These are phyloP conservation scores for Phoeniculus purpureus DNA, from an alignment of 2,797 vertebrate species.

Conservation along the genomic window DNA sequence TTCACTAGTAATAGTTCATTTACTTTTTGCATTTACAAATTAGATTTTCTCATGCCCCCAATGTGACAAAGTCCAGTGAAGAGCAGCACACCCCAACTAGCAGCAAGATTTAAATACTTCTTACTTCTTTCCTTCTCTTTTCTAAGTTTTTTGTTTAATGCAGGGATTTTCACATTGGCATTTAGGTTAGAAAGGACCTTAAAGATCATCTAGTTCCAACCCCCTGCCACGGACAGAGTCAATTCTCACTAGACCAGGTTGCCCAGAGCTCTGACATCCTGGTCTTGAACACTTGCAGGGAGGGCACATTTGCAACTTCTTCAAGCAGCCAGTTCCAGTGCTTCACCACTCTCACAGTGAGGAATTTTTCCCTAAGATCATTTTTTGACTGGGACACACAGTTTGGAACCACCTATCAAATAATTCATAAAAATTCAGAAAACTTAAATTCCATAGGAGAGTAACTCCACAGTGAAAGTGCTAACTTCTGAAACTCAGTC, in stretches of 20 bases:
- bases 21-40: slow-evolving; percentile 47
- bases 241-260: too few relatives aligned
- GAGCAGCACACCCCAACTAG: slow-evolving; percentile 7
- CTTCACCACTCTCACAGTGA: too few relatives aligned
- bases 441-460: neutral
- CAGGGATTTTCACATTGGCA: neutral
- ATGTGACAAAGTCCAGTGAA: neutral
- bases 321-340: too few relatives aligned
- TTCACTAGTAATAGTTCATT: slow-evolving; percentile 13
- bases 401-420: neutral
- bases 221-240: too few relatives aligned
- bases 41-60: slow-evolving; percentile 59
- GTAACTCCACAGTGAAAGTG: neutral
- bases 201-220: too few relatives aligned
- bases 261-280: too few relatives aligned
- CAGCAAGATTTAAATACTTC: neutral
- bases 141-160: neutral
- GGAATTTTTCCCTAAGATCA: too few relatives aligned
- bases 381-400: neutral
- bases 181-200: too few relatives aligned
- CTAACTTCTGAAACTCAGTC: neutral
- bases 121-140: neutral
- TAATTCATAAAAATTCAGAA: neutral
- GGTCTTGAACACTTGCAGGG: too few relatives aligned
- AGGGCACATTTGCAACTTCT: too few relatives aligned